phyloP scores from a whole-genome alignment of 2,888 invertebrate genomes.

The Patella depressa region DNA sequence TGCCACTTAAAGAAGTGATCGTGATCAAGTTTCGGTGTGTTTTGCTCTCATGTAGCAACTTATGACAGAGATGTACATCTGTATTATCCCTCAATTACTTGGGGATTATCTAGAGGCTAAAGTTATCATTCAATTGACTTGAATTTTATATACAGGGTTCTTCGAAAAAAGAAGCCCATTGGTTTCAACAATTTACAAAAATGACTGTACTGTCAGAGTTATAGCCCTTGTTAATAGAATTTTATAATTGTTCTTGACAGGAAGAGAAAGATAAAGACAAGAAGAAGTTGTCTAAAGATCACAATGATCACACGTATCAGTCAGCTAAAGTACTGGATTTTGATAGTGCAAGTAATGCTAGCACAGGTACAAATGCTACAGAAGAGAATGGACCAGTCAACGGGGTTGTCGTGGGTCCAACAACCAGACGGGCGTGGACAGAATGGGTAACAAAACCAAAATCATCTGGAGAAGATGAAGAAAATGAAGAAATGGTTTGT shows the following conservation, averaged over 20 bases:
- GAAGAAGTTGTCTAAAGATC: conserved; percentile 16
- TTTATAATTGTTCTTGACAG: conserved; percentile 5
- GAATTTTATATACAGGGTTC: background rate
- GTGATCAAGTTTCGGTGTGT: too few relatives aligned
- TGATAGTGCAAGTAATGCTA: conserved; percentile 62
- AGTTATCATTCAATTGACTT: too few relatives aligned
- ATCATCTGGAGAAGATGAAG: conserved; percentile 28
- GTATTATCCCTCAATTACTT: too few relatives aligned
- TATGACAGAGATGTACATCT: too few relatives aligned
- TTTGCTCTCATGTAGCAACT: too few relatives aligned
- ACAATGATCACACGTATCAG: conserved; percentile 36
- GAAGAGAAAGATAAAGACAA: conserved; percentile 17
- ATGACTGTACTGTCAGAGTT: too few relatives aligned
- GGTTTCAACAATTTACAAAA: background rate
- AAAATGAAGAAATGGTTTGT: background rate
- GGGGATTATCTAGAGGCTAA: too few relatives aligned
- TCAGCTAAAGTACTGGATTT: conserved; percentile 61
- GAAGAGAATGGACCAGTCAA: conserved; percentile 33
- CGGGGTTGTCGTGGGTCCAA: conserved; percentile 75
- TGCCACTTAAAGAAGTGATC: too few relatives aligned
- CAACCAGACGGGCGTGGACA: conserved; percentile 83
- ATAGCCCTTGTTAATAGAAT: background rate
- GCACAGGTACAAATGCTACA: conserved; percentile 43
- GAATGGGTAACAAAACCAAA: conserved; percentile 75
- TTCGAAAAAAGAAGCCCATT: background rate